A percentile compares a stretch with the other conserved stretches of the same genome.
Evolutionary conservation across 2,797 vertebrate species (phyloP).

Genomic region (Mormyrops boulengeri): DNA sequence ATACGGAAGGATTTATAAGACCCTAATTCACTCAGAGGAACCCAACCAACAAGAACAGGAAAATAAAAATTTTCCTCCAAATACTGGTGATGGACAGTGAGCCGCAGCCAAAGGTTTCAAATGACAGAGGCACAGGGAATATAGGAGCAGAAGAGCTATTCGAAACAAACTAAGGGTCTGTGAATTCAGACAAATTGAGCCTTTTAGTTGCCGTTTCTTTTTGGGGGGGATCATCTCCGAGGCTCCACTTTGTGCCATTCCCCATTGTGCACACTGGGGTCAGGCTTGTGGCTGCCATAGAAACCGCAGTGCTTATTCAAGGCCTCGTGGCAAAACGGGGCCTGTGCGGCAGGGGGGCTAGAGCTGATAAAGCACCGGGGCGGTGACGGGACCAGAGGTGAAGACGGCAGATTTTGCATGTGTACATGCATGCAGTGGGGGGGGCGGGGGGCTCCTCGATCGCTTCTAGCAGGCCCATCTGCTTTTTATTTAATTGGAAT

Average conservation of each 20-base stretch:
- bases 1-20: background rate
- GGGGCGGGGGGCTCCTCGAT: background rate
- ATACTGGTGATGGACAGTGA: constrained; percentile 30
- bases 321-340: background rate
- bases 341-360: background rate
- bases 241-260: constrained; percentile 40
- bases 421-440: background rate
- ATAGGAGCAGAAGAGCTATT: constrained; percentile 13
- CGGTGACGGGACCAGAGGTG: background rate
- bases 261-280: constrained; percentile 39
- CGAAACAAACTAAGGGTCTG: constrained; percentile 27
- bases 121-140: constrained; percentile 31
- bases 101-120: constrained; percentile 33
- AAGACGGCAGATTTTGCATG: constrained; percentile 3
- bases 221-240: constrained; percentile 37
- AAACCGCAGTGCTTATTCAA: constrained; percentile 10
- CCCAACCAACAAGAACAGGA: constrained; percentile 27
- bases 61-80: constrained; percentile 33
- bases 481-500: constrained; percentile 44
- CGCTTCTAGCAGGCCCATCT: constrained; percentile 49
- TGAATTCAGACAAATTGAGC: constrained; percentile 33
- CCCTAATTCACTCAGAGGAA: constrained; percentile 20
- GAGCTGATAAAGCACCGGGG: constrained; percentile 8
- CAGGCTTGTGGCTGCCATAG: constrained; percentile 32
- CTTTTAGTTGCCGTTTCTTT: constrained; percentile 31